Percentiles rank a stretch among this genome's conserved stretches.
These are phyloP conservation scores for Anguilla anguilla DNA, from an alignment of 2,797 vertebrate species.

Conservation along the genomic window DNA sequence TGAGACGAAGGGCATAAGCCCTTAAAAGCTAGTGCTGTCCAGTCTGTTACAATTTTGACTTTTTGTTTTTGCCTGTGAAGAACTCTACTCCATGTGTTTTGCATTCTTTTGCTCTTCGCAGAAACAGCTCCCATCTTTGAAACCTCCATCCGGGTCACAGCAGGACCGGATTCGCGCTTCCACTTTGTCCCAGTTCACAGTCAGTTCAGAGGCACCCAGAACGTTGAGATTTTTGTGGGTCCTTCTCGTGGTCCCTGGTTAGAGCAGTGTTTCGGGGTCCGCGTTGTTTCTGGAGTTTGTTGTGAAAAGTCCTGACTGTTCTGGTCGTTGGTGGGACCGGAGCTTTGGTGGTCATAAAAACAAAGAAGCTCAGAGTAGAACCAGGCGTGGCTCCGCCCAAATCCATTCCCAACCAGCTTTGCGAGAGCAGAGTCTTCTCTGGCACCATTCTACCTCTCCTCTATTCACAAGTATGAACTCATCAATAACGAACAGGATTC, in stretches of 20 bases:
- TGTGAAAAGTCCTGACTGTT: conserved; percentile 60
- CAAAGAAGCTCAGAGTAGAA: conserved; percentile 52
- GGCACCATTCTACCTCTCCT: conserved; percentile 44
- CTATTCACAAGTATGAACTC: conserved; percentile 24
- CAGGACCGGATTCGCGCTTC: not conserved
- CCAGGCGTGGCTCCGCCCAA: conserved; percentile 42
- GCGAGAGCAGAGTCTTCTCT: conserved; percentile 70
- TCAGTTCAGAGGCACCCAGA: conserved; percentile 29
- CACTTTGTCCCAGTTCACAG: conserved; percentile 58
- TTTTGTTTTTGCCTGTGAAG: conserved; percentile 55
- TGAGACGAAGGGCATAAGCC: conserved; percentile 60
- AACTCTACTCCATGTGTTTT: conserved; percentile 48
- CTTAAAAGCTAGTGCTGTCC: conserved; percentile 53
- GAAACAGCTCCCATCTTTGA: conserved; percentile 42
- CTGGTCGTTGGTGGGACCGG: conserved; percentile 58
- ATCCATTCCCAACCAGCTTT: conserved; percentile 63
- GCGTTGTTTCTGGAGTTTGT: conserved; percentile 34
- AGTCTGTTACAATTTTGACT: conserved; percentile 76
- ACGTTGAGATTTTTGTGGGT: not conserved
- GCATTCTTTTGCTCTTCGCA: conserved; percentile 40
- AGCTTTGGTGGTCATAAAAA: conserved; percentile 4
- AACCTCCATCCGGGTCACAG: conserved; percentile 32
- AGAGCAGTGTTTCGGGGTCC: conserved; percentile 6
- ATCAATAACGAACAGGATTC: conserved; percentile 8
- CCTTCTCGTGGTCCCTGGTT: not conserved